Evolutionary conservation across 1,140 invertebrate genomes (phyloP).

Genomic region (Ostrea edulis): DNA sequence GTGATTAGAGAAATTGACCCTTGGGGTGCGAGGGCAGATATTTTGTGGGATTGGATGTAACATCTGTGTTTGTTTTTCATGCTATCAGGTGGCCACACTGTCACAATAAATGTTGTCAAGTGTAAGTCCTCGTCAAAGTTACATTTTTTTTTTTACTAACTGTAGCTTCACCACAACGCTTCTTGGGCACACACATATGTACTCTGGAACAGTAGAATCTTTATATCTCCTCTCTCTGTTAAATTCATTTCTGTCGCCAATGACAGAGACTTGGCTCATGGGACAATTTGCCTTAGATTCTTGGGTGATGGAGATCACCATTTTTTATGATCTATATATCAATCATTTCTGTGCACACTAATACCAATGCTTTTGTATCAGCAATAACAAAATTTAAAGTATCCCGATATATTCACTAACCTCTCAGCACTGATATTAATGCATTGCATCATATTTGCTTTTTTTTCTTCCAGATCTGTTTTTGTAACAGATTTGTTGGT

Average conservation of each 20-base stretch:
- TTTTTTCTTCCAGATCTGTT: background rate
- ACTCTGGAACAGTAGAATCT: background rate
- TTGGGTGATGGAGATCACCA: background rate
- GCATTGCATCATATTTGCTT: background rate
- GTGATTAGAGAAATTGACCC: background rate
- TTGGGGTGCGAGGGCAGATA: background rate
- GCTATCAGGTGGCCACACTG: conserved; percentile 42
- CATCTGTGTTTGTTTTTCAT: conserved; percentile 43
- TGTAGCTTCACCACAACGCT: conserved; percentile 26
- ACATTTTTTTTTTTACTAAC: background rate
- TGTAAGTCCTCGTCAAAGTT: conserved; percentile 45
- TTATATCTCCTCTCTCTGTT: background rate
- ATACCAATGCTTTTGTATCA: background rate
- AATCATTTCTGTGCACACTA: conserved; percentile 20
- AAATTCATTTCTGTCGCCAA: background rate
- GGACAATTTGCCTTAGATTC: background rate
- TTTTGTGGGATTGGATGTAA: conserved; percentile 10
- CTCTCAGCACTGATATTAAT: background rate
- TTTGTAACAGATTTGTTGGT: background rate
- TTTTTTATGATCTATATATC: background rate
- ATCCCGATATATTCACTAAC: background rate
- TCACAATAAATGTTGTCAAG: conserved; percentile 52
- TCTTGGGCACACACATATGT: background rate
- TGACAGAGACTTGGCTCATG: background rate
- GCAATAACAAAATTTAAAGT: conserved; percentile 22